Evolutionary conservation across 1,140 invertebrate species (phyloP).

Genomic region (Dendrolimus kikuchii): DNA sequence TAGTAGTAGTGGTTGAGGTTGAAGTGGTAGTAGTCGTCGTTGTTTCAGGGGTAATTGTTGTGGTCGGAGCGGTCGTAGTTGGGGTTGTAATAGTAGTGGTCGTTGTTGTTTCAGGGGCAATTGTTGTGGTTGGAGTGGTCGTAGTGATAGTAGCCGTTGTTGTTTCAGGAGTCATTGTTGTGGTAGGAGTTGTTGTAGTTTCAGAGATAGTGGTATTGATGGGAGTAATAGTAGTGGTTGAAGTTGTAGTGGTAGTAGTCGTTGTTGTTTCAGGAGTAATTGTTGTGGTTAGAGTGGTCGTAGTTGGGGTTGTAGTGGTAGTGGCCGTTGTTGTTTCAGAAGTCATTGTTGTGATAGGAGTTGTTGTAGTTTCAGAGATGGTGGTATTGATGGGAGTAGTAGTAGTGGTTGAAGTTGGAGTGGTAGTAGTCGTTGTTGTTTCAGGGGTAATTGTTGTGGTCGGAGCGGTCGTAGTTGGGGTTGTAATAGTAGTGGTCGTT

Average conservation of each 20-base stretch:
- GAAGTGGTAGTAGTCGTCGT: slow-evolving; percentile 5
- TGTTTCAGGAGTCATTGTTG: background rate
- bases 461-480: slow-evolving; percentile 4
- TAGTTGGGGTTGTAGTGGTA: background rate
- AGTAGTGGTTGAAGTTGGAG: background rate
- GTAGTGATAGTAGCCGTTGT: background rate
- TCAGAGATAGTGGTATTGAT: background rate
- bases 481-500: slow-evolving; percentile 3
- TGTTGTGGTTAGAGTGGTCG: background rate
- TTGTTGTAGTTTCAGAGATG: background rate
- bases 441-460: background rate
- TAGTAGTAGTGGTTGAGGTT: slow-evolving; percentile 3
- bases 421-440: background rate
- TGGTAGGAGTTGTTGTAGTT: slow-evolving; percentile 3
- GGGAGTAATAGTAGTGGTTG: background rate
- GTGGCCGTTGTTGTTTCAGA: slow-evolving; percentile 1
- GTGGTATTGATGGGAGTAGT: slow-evolving; percentile 4
- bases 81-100: slow-evolving; percentile 1
- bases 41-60: background rate
- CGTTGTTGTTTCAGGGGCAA: slow-evolving; percentile 3
- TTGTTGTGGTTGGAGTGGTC: background rate
- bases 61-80: background rate
- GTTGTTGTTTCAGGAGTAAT: slow-evolving; percentile 3
- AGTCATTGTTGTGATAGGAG: background rate
- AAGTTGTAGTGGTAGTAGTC: background rate